Conservation (phyloP, 2,888 invertebrate genomes). For the Leptarthrus brevirostris region DNA sequence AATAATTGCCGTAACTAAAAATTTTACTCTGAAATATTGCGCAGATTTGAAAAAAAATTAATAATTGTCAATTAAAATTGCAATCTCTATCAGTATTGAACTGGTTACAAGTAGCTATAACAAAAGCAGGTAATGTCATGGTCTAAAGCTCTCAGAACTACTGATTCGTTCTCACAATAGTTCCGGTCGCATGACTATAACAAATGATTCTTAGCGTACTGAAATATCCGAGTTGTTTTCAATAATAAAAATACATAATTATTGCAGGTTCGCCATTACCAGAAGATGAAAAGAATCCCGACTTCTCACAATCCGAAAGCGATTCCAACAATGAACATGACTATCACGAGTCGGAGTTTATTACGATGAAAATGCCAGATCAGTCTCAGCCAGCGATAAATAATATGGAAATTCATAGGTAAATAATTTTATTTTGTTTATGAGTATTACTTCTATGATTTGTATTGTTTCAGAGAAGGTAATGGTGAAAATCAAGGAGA, state of each 20-base stretch:
- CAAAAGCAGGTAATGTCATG: too few relatives aligned
- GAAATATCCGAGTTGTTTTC: neutral
- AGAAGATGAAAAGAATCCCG: conserved; percentile 13
- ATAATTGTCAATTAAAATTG: too few relatives aligned
- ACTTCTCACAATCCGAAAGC: neutral
- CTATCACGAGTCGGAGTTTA: conserved; percentile 58
- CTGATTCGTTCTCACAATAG: neutral
- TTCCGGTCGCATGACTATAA: conserved; percentile 1
- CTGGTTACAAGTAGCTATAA: too few relatives aligned
- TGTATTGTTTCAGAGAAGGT: neutral
- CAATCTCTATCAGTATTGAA: too few relatives aligned
- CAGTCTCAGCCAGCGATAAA: neutral
- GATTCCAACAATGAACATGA: neutral
- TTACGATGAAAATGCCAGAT: conserved; percentile 57
- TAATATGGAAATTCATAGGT: neutral
- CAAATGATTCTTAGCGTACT: neutral
- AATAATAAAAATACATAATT: neutral
- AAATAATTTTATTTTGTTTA: neutral
- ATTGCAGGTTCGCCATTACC: conserved; percentile 12
- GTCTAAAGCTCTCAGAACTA: neutral
- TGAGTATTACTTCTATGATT: neutral
- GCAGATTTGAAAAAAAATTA: too few relatives aligned
- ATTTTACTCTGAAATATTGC: too few relatives aligned
- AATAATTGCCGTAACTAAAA: too few relatives aligned
- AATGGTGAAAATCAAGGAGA: neutral